Conservation (phyloP, 2,113 vertebrate species). For the Nesogale talazaci region DNA sequence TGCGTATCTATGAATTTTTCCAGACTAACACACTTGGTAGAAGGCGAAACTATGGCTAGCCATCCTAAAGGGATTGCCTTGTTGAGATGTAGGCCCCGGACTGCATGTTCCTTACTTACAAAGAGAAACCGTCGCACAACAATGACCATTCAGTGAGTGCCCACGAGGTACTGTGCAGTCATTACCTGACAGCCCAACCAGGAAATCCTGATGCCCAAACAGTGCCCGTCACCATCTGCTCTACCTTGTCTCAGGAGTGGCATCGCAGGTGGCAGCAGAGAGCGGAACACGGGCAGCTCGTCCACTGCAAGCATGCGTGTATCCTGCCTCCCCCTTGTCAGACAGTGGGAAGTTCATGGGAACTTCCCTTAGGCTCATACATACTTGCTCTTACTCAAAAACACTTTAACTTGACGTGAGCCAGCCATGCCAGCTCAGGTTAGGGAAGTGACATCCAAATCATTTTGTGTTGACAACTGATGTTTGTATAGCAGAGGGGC, state of each 20-base stretch:
- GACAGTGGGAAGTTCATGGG: no score
- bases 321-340: neutral
- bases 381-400: conserved; percentile 5
- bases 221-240: neutral
- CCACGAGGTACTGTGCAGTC: neutral
- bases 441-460: neutral
- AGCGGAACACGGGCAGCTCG: neutral
- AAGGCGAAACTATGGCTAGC: no score
- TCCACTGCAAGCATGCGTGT: neutral
- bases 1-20: no score
- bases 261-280: neutral
- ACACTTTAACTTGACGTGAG: neutral
- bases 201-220: neutral
- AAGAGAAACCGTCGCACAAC: neutral
- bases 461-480: conserved; percentile 32
- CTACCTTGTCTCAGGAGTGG: neutral
- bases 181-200: neutral
- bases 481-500: conserved; percentile 44
- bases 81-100: neutral
- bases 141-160: neutral
- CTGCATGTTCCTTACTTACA: neutral
- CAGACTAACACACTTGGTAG: no score
- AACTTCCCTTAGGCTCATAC: neutral
- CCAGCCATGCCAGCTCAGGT: neutral
- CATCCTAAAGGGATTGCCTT: neutral